Percentiles rank a stretch among this genome's conserved stretches.
Evolutionary conservation across 2,113 vertebrate species (phyloP).

Genomic region (Pampusana beccarii): DNA sequence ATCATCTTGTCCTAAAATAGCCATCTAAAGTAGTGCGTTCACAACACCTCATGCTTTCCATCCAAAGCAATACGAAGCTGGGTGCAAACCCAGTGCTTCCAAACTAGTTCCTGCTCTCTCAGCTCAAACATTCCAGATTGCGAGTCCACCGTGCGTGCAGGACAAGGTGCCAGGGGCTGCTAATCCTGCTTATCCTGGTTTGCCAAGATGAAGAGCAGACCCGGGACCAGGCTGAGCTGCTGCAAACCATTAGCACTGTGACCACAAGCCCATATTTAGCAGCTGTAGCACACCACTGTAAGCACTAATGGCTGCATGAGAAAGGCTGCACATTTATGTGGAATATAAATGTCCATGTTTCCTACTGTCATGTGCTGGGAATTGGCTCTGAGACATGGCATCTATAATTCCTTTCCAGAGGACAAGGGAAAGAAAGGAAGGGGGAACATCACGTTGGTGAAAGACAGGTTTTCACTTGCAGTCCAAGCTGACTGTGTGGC

Average conservation of each 20-base stretch:
- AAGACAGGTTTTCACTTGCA: background rate
- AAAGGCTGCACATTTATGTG: background rate
- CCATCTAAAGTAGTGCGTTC: background rate
- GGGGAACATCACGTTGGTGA: rapidly evolving
- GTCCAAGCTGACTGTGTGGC: background rate
- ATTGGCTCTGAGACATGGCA: background rate
- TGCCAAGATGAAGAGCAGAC: background rate
- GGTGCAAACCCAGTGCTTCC: background rate
- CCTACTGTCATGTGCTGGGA: background rate
- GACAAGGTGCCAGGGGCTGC: background rate
- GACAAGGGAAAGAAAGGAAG: background rate
- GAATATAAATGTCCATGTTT: background rate
- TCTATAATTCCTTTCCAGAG: background rate
- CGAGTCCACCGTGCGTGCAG: rapidly evolving
- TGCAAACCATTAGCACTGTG: background rate
- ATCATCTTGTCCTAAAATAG: background rate
- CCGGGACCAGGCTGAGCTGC: background rate
- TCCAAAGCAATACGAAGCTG: background rate
- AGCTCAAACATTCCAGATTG: background rate
- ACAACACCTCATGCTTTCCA: background rate
- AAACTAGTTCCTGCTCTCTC: background rate
- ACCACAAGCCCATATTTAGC: background rate
- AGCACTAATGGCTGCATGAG: background rate
- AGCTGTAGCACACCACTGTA: background rate
- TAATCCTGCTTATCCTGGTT: background rate